Evolutionary conservation across 2,113 vertebrate genomes (phyloP).

Genomic region (Pardalotus punctatus): DNA sequence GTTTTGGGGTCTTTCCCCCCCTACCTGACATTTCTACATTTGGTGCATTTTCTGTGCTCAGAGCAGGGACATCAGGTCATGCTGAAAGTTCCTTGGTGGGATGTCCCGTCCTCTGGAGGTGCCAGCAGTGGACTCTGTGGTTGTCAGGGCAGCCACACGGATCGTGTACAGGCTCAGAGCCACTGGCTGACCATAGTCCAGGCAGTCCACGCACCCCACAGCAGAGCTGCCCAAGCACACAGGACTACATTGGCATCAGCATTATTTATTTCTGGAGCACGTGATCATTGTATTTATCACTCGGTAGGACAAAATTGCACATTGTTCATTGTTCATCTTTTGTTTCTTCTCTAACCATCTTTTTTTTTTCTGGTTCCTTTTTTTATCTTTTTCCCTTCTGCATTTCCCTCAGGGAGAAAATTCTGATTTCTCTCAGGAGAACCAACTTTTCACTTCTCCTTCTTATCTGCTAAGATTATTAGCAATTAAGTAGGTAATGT

Average conservation of each 20-base stretch:
- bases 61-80: accelerated
- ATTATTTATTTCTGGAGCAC: background rate
- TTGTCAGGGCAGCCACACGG: background rate
- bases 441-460: background rate
- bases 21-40: background rate
- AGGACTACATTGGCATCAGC: background rate
- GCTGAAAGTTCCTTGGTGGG: background rate
- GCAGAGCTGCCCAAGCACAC: background rate
- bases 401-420: background rate
- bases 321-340: background rate
- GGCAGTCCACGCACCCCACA: background rate
- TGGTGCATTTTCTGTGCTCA: background rate
- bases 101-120: background rate
- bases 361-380: background rate
- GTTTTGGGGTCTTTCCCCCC: background rate
- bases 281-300: background rate
- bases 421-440: background rate
- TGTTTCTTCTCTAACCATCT: background rate
- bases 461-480: conserved; percentile 16
- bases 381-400: background rate
- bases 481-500: background rate
- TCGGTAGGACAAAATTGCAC: background rate
- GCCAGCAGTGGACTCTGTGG: background rate
- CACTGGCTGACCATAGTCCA: background rate
- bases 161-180: background rate